Conservation (phyloP, 2,113 vertebrate species). For the Dipodomys merriami region DNA sequence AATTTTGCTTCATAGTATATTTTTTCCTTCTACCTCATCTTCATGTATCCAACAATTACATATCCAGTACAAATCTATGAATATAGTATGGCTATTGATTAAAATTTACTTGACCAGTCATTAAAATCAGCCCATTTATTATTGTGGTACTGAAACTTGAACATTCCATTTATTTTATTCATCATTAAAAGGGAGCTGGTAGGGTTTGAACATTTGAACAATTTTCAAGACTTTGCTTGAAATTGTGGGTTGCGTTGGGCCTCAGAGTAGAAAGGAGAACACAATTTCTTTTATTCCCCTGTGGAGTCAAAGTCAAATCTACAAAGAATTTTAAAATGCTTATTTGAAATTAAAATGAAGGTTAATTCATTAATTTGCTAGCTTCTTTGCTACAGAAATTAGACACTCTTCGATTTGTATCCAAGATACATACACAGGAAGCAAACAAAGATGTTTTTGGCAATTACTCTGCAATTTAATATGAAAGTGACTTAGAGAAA, state of each 20-base stretch:
- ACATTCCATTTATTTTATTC: background rate
- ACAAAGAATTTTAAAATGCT: background rate
- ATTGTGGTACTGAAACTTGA: background rate
- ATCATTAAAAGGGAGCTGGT: background rate
- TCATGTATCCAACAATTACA: background rate
- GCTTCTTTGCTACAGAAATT: background rate
- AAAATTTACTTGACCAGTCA: background rate
- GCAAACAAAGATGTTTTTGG: background rate
- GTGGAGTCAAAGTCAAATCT: slow-evolving; percentile 15
- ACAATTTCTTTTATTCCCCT: background rate
- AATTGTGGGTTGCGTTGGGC: background rate
- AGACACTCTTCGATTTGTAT: background rate
- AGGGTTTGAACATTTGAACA: slow-evolving; percentile 16
- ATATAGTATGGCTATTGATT: background rate
- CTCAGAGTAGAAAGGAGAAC: background rate
- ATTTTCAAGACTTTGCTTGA: slow-evolving; percentile 26
- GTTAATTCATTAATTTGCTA: slow-evolving; percentile 33
- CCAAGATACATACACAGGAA: background rate
- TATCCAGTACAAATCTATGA: background rate
- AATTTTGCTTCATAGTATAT: background rate
- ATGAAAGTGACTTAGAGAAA: slow-evolving; percentile 40
- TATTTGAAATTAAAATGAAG: slow-evolving; percentile 39
- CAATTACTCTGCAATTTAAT: background rate
- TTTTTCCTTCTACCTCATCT: background rate
- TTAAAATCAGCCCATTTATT: background rate